Evolutionary conservation across 2,113 vertebrate genomes (phyloP), one percentile per base, ranked within the genome.

Genomic region (Aspidoscelis tigris): DNA sequence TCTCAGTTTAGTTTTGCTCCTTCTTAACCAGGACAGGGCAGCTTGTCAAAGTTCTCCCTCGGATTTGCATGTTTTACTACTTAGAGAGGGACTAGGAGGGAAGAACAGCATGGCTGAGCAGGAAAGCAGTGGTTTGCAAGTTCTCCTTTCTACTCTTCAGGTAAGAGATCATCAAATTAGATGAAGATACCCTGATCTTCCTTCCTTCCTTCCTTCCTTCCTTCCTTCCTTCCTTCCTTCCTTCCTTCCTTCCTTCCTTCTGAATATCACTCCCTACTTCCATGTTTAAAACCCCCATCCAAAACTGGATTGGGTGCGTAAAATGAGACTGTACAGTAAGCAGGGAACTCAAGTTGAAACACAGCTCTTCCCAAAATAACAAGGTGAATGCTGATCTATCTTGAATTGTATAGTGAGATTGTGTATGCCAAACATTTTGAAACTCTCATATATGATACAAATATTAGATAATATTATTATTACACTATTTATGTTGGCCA

Each of bases 111-210:
- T 98, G 98, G 95, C 96, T 11, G 94, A 96, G 81, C 92, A 96
- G 81, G 97, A 95, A 94, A 93, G 95, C 94, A 97, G 96, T 75
- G 97, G 97, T 92, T 94, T 99, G 86, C 97, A 98, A 94, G 95
- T 97, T 81, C 97, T 99, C 71, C 96, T 99, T 68, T 96, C 93
- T 78, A 96, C 96, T 16, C 96, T 99, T 86, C 97, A 99, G 98
- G 98, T 99, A 98, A 94, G 96, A 93, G 88, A 82, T 68, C 70
- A 89, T 65, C 72, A 84, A 84, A 86, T 82, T 91, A 90, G 89
- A 1, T 44, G 70, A 85, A 89, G 85, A 87, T 82, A n/a, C 0
- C 12, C 84, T 18, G 7, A 4, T 65, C 14, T 7, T 22, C 20
- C 39, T 72, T 5, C 41, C 70, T 72, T 41, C 14, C 39, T 72